These are phyloP conservation scores for Leucoptera coffeella DNA, from an alignment of 2,888 invertebrate genomes.

Conservation along the genomic window DNA sequence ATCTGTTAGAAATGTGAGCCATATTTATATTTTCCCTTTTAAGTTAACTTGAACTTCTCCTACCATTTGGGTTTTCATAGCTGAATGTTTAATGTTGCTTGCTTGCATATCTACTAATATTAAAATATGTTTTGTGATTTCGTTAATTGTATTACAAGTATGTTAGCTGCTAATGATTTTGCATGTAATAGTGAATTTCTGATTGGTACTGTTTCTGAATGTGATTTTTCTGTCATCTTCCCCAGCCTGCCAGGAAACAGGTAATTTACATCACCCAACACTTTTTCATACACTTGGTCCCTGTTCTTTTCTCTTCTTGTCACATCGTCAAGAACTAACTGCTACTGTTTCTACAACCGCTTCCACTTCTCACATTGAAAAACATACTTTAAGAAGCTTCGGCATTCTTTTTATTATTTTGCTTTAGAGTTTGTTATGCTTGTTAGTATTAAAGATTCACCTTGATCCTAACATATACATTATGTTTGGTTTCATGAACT, in stretches of 20 bases:
- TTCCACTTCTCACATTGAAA: too few species aligned
- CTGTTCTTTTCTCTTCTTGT: background rate
- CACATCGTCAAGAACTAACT: too few species aligned
- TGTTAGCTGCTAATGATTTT: too few species aligned
- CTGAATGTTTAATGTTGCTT: background rate
- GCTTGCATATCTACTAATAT: background rate
- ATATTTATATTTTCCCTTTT: too few species aligned
- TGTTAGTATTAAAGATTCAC: background rate
- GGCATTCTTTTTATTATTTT: too few species aligned
- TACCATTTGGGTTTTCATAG: background rate
- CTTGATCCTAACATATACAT: background rate
- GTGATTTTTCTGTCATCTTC: constrained; percentile 50
- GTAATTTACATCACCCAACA: constrained; percentile 24
- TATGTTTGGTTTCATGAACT: constrained; percentile 1
- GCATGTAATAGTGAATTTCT: constrained; percentile 40
- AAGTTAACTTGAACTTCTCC: too few species aligned
- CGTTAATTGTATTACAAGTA: too few species aligned
- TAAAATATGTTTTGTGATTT: background rate
- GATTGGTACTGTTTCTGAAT: constrained; percentile 49
- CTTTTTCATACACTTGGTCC: background rate
- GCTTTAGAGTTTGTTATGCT: background rate
- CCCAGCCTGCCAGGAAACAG: constrained; percentile 56
- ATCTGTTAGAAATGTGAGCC: too few species aligned
- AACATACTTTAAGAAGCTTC: too few species aligned
- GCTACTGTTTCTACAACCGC: too few species aligned